phyloP scores from a whole-genome alignment of 2,888 invertebrate species.

The Melikaiella ostensackeni region DNA sequence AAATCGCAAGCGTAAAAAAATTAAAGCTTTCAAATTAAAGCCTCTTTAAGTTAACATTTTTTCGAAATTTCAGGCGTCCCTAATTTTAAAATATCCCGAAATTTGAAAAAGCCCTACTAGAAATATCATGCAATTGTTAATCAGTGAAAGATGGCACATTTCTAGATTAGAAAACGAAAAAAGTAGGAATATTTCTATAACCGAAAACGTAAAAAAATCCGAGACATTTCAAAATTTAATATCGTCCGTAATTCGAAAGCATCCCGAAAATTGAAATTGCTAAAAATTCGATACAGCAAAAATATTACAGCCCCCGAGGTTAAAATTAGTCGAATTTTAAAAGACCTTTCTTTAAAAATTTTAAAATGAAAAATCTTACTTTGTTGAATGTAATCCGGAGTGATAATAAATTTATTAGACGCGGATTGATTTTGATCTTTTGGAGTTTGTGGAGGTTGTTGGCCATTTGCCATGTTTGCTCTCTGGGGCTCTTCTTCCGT shows the following conservation, averaged over 20 bases:
- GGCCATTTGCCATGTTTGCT: slow-evolving; percentile 70
- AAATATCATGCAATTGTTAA: no score
- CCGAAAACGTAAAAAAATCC: neutral
- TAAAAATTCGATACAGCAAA: neutral
- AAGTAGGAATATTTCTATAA: neutral
- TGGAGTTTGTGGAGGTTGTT: slow-evolving; percentile 71
- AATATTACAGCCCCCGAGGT: neutral
- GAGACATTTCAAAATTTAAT: no score
- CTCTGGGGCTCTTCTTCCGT: slow-evolving; percentile 69
- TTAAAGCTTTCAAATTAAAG: neutral
- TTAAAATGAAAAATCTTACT: slow-evolving; percentile 81
- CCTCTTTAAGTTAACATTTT: neutral
- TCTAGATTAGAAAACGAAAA: no score
- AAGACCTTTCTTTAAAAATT: no score
- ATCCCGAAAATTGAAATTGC: no score
- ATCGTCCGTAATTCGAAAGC: no score
- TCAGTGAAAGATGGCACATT: no score
- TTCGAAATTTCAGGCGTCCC: neutral
- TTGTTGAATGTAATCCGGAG: slow-evolving; percentile 95
- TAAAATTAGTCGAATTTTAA: no score
- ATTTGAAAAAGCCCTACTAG: no score
- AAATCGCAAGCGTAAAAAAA: neutral
- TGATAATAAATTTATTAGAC: slow-evolving; percentile 87
- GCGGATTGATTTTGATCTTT: slow-evolving; percentile 71
- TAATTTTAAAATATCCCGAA: neutral